Evolutionary conservation across 53 echinoderm and acorn worm genomes (phyloP).

Genomic region (Echinometra lucunter): DNA sequence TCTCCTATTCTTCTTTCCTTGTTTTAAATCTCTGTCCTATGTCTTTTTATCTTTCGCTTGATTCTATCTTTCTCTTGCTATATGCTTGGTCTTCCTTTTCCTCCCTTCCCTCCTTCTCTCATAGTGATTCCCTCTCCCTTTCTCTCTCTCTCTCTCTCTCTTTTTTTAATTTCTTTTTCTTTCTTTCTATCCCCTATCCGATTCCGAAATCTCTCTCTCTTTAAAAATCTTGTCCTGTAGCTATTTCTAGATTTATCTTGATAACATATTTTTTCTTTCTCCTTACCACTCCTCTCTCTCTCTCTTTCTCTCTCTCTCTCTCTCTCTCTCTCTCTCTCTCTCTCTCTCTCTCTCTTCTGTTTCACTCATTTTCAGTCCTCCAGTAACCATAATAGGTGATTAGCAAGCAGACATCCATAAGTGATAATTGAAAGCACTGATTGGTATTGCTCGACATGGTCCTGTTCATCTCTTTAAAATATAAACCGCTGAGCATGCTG

Average conservation of each 20-base stretch:
- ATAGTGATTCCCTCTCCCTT: too few species aligned
- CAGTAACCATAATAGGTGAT: background rate
- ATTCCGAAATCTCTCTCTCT: background rate
- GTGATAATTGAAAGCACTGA: conserved; percentile 7
- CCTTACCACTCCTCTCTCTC: too few species aligned
- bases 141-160: background rate
- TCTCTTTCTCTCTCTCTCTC: background rate
- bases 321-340: background rate
- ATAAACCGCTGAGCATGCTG: background rate
- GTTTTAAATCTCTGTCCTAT: too few species aligned
- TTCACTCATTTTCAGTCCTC: background rate
- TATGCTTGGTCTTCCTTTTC: too few species aligned
- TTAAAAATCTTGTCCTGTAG: too few species aligned
- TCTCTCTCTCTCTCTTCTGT: background rate
- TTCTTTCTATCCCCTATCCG: background rate
- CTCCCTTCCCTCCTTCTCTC: too few species aligned
- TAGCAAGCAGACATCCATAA: background rate
- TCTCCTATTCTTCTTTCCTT: too few species aligned
- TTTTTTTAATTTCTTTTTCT: background rate
- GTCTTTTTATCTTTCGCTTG: too few species aligned
- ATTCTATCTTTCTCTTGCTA: too few species aligned
- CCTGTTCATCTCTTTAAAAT: background rate
- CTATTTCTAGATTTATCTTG: too few species aligned
- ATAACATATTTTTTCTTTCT: too few species aligned
- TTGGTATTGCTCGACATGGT: background rate